Evolutionary conservation across 2,113 vertebrate species (phyloP), one percentile per base, ranked within the genome.

Genomic region (Arvicanthis niloticus): DNA sequence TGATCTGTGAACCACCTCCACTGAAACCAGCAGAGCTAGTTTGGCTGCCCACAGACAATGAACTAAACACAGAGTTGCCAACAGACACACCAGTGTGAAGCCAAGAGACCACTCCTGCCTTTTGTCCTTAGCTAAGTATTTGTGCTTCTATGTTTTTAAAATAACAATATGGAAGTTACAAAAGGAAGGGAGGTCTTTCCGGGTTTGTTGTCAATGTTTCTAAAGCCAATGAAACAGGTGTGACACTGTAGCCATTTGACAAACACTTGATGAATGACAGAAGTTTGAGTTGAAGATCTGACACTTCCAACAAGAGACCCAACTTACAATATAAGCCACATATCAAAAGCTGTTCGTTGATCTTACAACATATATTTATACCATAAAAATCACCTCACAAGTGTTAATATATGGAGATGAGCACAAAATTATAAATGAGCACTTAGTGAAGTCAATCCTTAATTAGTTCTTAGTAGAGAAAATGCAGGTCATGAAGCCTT

Each of bases 381-480:
- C 67, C 31, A 68, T 13, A 67, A 84, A 76, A 93, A 89, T 86
- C 24, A 91, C 72, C 8, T 89, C 68, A 48, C 56, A 94, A 92
- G 62, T 26, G 8, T 80, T 58, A 84, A 51, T 12, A 9, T n/a
- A 34, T 78, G 15, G 87, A 96, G 4, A 80, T 22, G 8, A 9
- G n/a, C 12, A 94, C 48, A 80, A 89, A 95, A 68, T 7, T 34
- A 40, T 19, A 76, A 56, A 40, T 51, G 68, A 53, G 11, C 42
- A 56, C 24, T 94, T 81, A 88, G 67, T 24, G 8, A 84, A 95
- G 37, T 91, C 37, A 65, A 51, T 45, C 77, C 21, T 91, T 21
- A 84, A 29, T 78, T 84, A 15, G 58, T 96, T 78, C 40, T 91
- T 62, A 60, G 65, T 15, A 53, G 31, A 91, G 58, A 93, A 97